phyloP scores from a whole-genome alignment of 1,140 invertebrate genomes.

The Pseudomyrmex pallidus region DNA sequence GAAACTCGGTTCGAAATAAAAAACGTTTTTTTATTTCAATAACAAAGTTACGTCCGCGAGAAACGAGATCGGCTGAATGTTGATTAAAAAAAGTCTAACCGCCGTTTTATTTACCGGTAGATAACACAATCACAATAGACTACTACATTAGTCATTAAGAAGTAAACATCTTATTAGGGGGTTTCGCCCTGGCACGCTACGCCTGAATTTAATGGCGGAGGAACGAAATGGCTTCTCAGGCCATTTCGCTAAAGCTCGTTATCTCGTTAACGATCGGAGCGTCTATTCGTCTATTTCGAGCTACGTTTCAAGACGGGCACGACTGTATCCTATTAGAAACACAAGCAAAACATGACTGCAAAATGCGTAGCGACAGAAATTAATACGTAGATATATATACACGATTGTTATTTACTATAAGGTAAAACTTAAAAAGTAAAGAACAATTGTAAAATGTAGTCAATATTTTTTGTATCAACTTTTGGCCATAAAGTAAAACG shows the following conservation, averaged over 20 bases:
- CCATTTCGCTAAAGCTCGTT: slow-evolving; percentile 64
- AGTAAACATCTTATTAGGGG: slow-evolving; percentile 61
- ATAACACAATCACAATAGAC: slow-evolving; percentile 45
- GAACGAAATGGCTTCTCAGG: slow-evolving; percentile 58
- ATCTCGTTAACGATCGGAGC: slow-evolving; percentile 68
- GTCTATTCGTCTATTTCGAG: slow-evolving; percentile 65
- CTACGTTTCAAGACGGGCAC: slow-evolving; percentile 54
- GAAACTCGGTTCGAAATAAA: background rate
- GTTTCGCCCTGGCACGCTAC: slow-evolving; percentile 18
- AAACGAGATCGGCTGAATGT: no score
- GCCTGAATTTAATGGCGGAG: slow-evolving; percentile 60
- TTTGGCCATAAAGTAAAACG: no score
- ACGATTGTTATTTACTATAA: background rate
- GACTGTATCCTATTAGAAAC: slow-evolving; percentile 22
- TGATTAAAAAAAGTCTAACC: no score
- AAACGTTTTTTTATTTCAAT: background rate
- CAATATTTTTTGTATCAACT: no score
- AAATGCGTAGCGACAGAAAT: background rate
- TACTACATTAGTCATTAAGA: slow-evolving; percentile 59
- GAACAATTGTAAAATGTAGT: background rate
- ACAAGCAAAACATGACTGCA: background rate
- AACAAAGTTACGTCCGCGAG: no score
- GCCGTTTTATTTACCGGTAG: slow-evolving; percentile 11
- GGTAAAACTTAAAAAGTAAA: background rate
- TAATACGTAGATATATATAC: background rate